Conservation (phyloP, 2,797 vertebrate species). For the Aeoliscus strigatus region DNA sequence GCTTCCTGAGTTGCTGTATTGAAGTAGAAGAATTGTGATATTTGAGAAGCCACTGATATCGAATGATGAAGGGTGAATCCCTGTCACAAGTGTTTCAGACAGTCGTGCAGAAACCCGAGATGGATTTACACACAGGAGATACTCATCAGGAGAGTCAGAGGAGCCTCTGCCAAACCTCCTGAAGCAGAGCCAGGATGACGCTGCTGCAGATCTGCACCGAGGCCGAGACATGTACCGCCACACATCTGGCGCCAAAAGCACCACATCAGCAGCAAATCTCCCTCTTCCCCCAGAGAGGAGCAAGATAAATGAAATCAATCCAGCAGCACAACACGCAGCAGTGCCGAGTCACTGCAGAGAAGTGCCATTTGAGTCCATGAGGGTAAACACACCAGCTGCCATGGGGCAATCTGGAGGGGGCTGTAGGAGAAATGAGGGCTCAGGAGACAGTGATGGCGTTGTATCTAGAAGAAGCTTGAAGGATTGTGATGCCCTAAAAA, state of each 20-base stretch:
- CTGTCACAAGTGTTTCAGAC: constrained; percentile 22
- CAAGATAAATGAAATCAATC: constrained; percentile 54
- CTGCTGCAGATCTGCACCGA: constrained; percentile 38
- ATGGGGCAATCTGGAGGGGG: constrained; percentile 27
- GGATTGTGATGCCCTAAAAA: constrained; percentile 17
- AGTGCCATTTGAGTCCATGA: constrained; percentile 29
- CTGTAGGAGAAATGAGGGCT: constrained; percentile 7
- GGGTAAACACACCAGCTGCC: constrained; percentile 42
- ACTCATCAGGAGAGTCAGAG: constrained; percentile 15
- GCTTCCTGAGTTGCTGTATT: constrained; percentile 1
- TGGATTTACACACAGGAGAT: constrained; percentile 13
- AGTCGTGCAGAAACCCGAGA: constrained; percentile 16
- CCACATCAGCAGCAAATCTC: constrained; percentile 70
- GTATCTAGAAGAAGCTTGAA: constrained; percentile 12
- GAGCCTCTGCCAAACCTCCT: constrained; percentile 35
- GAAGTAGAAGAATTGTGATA: no score
- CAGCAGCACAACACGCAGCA: constrained; percentile 33
- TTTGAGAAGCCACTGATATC: constrained; percentile 27
- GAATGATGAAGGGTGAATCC: constrained; percentile 18
- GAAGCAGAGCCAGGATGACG: constrained; percentile 56
- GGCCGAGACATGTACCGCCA: constrained; percentile 44
- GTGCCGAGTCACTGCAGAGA: constrained; percentile 20
- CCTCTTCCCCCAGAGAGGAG: constrained; percentile 48
- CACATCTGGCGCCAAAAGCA: constrained; percentile 68
- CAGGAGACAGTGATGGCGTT: constrained; percentile 5